Conservation (phyloP, 1,140 invertebrate genomes). For the Drosophila nigromelanica region DNA sequence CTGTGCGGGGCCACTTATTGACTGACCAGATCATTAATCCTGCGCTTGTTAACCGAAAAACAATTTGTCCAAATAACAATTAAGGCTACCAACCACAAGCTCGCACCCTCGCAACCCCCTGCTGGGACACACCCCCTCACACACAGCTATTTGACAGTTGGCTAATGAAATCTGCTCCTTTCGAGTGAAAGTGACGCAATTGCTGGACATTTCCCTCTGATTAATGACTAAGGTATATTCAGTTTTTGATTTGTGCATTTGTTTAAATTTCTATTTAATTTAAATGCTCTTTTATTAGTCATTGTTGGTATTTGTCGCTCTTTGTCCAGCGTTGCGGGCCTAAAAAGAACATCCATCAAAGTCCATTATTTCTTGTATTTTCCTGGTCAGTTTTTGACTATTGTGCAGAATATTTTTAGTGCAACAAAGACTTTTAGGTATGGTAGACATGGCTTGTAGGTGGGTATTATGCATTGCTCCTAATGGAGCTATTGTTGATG, state of each 20-base stretch:
- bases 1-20: constrained; percentile 18
- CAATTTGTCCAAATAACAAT: constrained; percentile 78
- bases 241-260: constrained; percentile 13
- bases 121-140: constrained; percentile 18
- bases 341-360: constrained; percentile 33
- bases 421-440: constrained; percentile 32
- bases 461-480: constrained; percentile 14
- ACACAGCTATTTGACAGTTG: constrained; percentile 50
- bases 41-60: constrained; percentile 65
- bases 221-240: constrained; percentile 41
- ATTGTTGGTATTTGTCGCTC: constrained; percentile 5
- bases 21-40: constrained; percentile 72
- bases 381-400: constrained; percentile 6
- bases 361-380: constrained; percentile 17
- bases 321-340: constrained; percentile 5
- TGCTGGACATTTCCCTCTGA: constrained; percentile 32
- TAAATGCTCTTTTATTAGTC: constrained; percentile 4
- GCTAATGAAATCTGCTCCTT: constrained; percentile 58
- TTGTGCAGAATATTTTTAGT: constrained; percentile 16
- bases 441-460: constrained; percentile 1
- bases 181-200: constrained; percentile 51
- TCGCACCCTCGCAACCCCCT: constrained; percentile 32
- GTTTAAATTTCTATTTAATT: constrained; percentile 54
- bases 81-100: constrained; percentile 39
- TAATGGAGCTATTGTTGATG: constrained; percentile 44